Conservation (phyloP, 2,888 invertebrate genomes). For the Xanthorhoe designata region DNA sequence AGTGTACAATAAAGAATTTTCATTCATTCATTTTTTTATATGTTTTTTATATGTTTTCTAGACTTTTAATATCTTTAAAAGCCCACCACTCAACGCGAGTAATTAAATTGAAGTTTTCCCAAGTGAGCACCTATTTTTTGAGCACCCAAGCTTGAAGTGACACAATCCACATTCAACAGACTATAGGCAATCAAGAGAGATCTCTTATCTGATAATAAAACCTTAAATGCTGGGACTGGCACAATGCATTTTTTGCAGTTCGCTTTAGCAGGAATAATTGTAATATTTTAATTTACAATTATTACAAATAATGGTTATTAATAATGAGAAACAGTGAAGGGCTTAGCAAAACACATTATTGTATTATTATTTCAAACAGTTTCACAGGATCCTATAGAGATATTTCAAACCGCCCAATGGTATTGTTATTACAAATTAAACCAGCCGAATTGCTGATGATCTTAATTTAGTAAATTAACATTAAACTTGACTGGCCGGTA, state of each 20-base stretch:
- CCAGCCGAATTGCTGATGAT: constrained; percentile 41
- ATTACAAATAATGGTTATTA: no score
- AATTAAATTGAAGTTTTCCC: background rate
- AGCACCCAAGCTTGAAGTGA: no score
- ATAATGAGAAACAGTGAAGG: constrained; percentile 1
- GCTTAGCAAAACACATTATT: constrained; percentile 41
- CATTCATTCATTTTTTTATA: no score
- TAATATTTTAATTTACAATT: no score
- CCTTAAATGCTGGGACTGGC: no score
- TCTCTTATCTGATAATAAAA: background rate
- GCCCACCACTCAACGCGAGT: background rate
- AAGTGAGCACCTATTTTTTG: no score
- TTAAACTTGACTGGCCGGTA: constrained; percentile 42
- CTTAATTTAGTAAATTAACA: constrained; percentile 47
- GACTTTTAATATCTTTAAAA: background rate
- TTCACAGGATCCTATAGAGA: constrained; percentile 34
- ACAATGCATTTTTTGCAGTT: no score
- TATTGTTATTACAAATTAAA: constrained; percentile 47
- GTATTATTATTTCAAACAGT: constrained; percentile 51
- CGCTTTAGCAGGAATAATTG: no score
- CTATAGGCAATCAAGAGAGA: background rate
- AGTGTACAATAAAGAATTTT: no score
- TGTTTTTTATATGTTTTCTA: background rate
- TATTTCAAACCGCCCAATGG: constrained; percentile 35
- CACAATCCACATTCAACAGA: background rate